Percentiles rank a stretch among this genome's conserved stretches.
These are phyloP conservation scores for Quadriops clusia DNA, from an alignment of 2,888 invertebrate species.

Conservation along the genomic window DNA sequence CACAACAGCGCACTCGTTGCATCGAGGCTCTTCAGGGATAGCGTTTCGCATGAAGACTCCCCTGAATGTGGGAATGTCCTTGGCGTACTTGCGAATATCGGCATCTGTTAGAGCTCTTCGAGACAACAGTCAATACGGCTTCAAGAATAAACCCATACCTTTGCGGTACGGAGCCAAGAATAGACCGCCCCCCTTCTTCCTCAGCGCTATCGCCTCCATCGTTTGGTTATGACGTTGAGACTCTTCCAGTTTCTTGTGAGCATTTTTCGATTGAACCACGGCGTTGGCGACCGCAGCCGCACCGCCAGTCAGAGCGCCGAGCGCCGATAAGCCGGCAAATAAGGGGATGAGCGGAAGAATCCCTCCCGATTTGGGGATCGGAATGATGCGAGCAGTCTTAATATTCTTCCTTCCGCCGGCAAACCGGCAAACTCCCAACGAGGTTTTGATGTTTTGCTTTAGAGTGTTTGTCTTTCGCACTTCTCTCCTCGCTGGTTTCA, in stretches of 20 bases:
- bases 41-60: slow-evolving; percentile 23
- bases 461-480: too few relatives aligned
- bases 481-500: too few relatives aligned
- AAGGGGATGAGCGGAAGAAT: slow-evolving; percentile 19
- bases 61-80: slow-evolving; percentile 23
- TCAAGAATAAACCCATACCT: slow-evolving; percentile 16
- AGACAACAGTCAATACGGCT: slow-evolving; percentile 14
- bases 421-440: slow-evolving; percentile 23
- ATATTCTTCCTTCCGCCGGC: slow-evolving; percentile 8
- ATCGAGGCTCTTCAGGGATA: slow-evolving; percentile 7
- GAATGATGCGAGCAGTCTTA: slow-evolving; percentile 22
- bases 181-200: slow-evolving; percentile 23
- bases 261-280: slow-evolving; percentile 18
- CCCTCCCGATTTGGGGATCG: slow-evolving; percentile 25
- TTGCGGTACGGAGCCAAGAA: slow-evolving; percentile 17
- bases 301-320: slow-evolving; percentile 17
- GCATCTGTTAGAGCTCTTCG: slow-evolving; percentile 17
- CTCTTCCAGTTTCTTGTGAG: slow-evolving; percentile 18
- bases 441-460: slow-evolving; percentile 15
- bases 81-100: slow-evolving; percentile 18
- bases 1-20: slow-evolving; percentile 18
- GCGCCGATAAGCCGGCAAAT: slow-evolving; percentile 20
- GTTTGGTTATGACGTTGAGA: slow-evolving; percentile 20
- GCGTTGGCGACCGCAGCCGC: slow-evolving; percentile 20
- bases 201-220: slow-evolving; percentile 21